Percentiles rank a stretch among this genome's conserved stretches.
These are phyloP conservation scores for Pangasianodon hypophthalmus DNA, from an alignment of 2,113 vertebrate genomes.

Conservation along the genomic window DNA sequence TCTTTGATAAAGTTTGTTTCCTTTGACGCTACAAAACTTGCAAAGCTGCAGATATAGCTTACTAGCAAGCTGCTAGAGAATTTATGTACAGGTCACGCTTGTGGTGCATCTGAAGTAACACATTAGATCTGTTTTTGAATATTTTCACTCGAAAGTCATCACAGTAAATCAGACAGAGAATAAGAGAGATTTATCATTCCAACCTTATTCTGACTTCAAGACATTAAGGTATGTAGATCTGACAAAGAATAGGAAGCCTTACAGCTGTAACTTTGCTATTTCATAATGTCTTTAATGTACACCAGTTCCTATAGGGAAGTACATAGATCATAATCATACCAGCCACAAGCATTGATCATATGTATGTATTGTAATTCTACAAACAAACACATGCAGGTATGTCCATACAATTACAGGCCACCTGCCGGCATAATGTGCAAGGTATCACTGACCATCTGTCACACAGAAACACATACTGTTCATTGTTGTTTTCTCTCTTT, in stretches of 20 bases:
- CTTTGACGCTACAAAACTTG: neutral
- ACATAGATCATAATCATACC: neutral
- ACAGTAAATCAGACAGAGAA: neutral
- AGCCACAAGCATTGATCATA: neutral
- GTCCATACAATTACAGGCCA: neutral
- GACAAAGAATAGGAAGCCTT: neutral
- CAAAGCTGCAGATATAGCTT: neutral
- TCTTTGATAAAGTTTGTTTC: neutral
- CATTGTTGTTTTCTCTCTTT: neutral
- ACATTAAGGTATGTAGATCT: neutral
- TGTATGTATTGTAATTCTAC: neutral
- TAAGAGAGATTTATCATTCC: neutral
- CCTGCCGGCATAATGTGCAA: neutral
- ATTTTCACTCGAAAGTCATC: neutral
- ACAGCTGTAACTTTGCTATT: neutral
- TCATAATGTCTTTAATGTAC: neutral
- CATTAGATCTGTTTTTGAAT: neutral
- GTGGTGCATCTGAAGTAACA: neutral
- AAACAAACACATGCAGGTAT: neutral
- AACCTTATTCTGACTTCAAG: neutral
- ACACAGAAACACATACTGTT: neutral
- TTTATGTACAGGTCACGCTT: neutral
- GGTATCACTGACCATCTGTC: constrained; percentile 30
- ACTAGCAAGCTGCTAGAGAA: neutral
- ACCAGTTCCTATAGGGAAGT: neutral